Conservation (phyloP, 1,140 invertebrate genomes). For the Trachelipus rathkii region DNA sequence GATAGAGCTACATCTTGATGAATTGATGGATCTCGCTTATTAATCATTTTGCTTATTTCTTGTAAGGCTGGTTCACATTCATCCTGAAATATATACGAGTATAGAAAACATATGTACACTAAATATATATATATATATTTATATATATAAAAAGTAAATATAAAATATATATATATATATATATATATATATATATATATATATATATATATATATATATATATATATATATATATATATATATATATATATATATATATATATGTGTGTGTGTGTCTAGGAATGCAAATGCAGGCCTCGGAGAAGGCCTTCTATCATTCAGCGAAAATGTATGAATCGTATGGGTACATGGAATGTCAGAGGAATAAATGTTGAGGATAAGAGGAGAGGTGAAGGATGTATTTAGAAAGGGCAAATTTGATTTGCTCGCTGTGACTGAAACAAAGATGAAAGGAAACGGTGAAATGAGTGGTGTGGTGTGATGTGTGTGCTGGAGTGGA, state of each 20-base stretch:
- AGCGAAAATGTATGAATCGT: too few species aligned
- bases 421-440: too few species aligned
- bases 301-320: too few species aligned
- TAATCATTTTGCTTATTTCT: constrained; percentile 74
- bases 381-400: too few species aligned
- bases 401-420: too few species aligned
- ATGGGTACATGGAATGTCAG: too few species aligned
- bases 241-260: constrained; percentile 28
- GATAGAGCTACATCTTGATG: constrained; percentile 68
- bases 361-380: too few species aligned
- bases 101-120: neutral
- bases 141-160: constrained; percentile 28
- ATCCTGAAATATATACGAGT: constrained; percentile 61
- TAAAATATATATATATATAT: constrained; percentile 16
- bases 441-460: too few species aligned
- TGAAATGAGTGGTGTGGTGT: too few species aligned
- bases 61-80: constrained; percentile 75
- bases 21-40: constrained; percentile 52
- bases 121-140: neutral
- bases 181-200: neutral
- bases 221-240: constrained; percentile 32
- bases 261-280: too few species aligned
- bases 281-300: too few species aligned
- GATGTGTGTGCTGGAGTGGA: too few species aligned
- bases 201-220: constrained; percentile 7